Evolutionary conservation across 2,888 invertebrate genomes (phyloP), one percentile per base, ranked within the genome.

Genomic region (Iselma pallidipennis): DNA sequence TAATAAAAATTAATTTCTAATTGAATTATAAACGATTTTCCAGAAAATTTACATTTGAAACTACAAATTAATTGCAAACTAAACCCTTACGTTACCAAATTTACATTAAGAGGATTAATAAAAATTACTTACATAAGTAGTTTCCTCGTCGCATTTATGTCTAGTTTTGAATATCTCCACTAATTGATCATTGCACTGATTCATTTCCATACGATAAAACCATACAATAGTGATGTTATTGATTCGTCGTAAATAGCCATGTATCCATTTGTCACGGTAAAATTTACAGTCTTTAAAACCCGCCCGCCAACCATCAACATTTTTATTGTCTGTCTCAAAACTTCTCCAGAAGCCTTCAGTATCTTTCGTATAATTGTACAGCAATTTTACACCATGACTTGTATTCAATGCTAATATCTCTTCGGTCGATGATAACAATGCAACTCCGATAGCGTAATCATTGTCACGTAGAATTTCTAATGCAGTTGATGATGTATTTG

Each of bases 181-280:
- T 78, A 90, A 85, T 26, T 85, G 83, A 63, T 87, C 86, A 74
- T 91, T 90, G 80, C 93, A 94, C 65, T 90, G 91, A 81, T 92
- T 85, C 67, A 91, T 83, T 63, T 89, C 84, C 68, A 89, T 81
- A 12, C 84, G 82, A 10, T 80, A 63, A 66, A 81, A 80, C 7
- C 80, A 58, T 1, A 74, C 79, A 16, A 79, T 69, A 49, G 73
- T 76, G 33, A 71, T 57, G 26, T 74, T 72, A 3, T 66, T 64
- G 28, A 69, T 69, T 56, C 74, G 76, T 21, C 73, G 67, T 23
- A 74, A 68, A 68, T 79, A 82, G 42, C 77, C 75, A 61, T 81
- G 78, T 59, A 81, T 74, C 82, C 82, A 82, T 28, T 66, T 71
- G 14, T 73, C 75, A 9, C 70, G 72, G 37, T 77, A 72, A 57